phyloP scores from a whole-genome alignment of 2,888 invertebrate genomes.

The Chymomyza caudatula region DNA sequence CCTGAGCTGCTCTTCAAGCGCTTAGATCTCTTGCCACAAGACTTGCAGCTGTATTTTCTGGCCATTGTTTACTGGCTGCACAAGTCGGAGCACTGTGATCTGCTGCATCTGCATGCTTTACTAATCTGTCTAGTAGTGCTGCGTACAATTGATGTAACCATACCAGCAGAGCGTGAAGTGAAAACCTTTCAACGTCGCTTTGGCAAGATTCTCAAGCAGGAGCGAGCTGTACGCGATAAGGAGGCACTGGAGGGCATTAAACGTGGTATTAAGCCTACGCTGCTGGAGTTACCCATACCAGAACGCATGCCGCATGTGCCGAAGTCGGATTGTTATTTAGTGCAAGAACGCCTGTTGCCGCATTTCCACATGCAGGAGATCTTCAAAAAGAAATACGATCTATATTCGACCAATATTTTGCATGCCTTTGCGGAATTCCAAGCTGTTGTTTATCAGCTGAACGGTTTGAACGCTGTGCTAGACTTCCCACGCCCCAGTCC shows the following conservation, averaged over 20 bases:
- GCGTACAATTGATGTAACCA: constrained; percentile 72
- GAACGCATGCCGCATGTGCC: constrained; percentile 67
- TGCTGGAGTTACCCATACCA: constrained; percentile 52
- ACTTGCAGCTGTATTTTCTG: constrained; percentile 72
- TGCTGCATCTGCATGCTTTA: constrained; percentile 71
- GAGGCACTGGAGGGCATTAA: constrained; percentile 53
- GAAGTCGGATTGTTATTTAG: constrained; percentile 73
- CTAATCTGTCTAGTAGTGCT: constrained; percentile 72
- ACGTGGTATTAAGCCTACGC: constrained; percentile 48
- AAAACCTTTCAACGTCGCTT: constrained; percentile 71
- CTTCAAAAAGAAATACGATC: constrained; percentile 75
- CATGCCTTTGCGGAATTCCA: constrained; percentile 77
- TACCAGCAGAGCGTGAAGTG: constrained; percentile 72
- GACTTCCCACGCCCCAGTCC: constrained; percentile 81
- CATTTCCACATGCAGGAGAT: constrained; percentile 76
- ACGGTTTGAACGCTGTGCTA: constrained; percentile 82
- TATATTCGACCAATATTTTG: constrained; percentile 69
- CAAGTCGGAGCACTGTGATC: constrained; percentile 67
- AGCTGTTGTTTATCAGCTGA: constrained; percentile 74
- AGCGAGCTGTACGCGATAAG: constrained; percentile 62
- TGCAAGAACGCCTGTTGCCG: constrained; percentile 71
- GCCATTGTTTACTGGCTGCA: constrained; percentile 76
- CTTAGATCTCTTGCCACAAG: constrained; percentile 61
- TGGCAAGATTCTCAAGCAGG: constrained; percentile 69
- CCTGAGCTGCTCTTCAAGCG: constrained; percentile 56